Evolutionary conservation across 1,140 invertebrate species (phyloP), one percentile per base, ranked within the genome.

Genomic region (Physella acuta): DNA sequence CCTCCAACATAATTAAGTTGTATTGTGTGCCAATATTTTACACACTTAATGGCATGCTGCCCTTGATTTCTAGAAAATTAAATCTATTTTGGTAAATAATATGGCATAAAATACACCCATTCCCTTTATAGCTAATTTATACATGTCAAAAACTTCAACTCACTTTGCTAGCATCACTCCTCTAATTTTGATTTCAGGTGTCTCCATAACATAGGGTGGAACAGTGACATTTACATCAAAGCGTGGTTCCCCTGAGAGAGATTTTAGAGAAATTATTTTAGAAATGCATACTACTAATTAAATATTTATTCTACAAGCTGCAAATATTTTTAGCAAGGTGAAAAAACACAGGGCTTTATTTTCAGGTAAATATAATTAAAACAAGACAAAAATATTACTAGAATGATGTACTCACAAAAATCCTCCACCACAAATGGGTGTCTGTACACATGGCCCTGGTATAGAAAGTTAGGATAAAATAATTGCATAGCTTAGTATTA

Each of bases 131-230:
- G n/a, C n/a, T n/a, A n/a, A n/a, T n/a, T n/a, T n/a, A n/a, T n/a
- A n/a, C n/a, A n/a, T n/a, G n/a, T n/a, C n/a, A n/a, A n/a, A n/a
- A n/a, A n/a, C n/a, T 26, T 16, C 24, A 30, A 68, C 95, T 83
- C 95, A 98, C 89, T 98, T 98, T 0, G 95, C 94, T 88, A 93
- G 92, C 2, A 98, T 88, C 0, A 90, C 89, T 0, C 95, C 95
- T 77, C 90, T 87, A 72, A 98, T 90, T 76, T 88, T 94, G 3
- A 87, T 88, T 76, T 95, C 93, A n/a, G 52, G 49, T n/a, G 91
- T 92, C 71, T 93, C 91, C 78, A 95, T 92, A 81, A 97, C 93
- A 80, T 95, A 97, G 0, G 94, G 91, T 0, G 94, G 92, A 90
- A 96, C 95, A 0, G 94, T 96, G 0, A 98, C 94, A 84, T 98